Evolutionary conservation across 1,140 invertebrate genomes (phyloP).

Genomic region (Drosophila nebulosa): DNA sequence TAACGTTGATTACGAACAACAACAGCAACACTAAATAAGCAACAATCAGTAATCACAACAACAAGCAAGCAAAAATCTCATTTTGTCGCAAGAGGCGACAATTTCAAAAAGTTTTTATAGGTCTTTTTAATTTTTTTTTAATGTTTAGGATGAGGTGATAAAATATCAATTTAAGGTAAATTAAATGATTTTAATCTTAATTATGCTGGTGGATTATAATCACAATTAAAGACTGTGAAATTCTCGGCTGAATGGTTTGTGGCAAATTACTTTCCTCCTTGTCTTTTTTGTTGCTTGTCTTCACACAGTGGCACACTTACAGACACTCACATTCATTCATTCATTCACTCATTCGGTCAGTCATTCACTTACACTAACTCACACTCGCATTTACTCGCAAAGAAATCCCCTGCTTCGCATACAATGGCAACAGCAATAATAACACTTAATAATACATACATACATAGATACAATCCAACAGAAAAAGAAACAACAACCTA

Average conservation of each 20-base stretch:
- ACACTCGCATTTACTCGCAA: not conserved
- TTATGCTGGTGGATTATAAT: too few species aligned
- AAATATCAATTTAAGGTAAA: too few species aligned
- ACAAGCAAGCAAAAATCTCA: slow-evolving; percentile 29
- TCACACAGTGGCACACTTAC: slow-evolving; percentile 59
- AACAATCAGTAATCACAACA: slow-evolving; percentile 26
- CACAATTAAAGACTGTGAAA: not conserved
- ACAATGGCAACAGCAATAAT: slow-evolving; percentile 35
- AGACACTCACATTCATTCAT: slow-evolving; percentile 15
- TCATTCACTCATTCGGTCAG: slow-evolving; percentile 14
- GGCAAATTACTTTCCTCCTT: not conserved
- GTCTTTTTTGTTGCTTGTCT: slow-evolving; percentile 6
- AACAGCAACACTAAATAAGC: not conserved
- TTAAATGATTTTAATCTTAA: too few species aligned
- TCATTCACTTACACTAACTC: slow-evolving; percentile 8
- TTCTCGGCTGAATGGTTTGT: not conserved
- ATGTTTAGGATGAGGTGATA: not conserved
- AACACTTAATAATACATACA: not conserved
- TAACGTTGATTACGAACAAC: slow-evolving; percentile 13
- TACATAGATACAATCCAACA: not conserved
- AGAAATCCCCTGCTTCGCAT: slow-evolving; percentile 10
- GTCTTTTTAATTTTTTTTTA: slow-evolving; percentile 9
- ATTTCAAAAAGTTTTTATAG: slow-evolving; percentile 20
- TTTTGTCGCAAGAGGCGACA: slow-evolving; percentile 15
- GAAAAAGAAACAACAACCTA: slow-evolving; percentile 16